Evolutionary conservation across 2,113 vertebrate species (phyloP).

Genomic region (Perca fluviatilis): DNA sequence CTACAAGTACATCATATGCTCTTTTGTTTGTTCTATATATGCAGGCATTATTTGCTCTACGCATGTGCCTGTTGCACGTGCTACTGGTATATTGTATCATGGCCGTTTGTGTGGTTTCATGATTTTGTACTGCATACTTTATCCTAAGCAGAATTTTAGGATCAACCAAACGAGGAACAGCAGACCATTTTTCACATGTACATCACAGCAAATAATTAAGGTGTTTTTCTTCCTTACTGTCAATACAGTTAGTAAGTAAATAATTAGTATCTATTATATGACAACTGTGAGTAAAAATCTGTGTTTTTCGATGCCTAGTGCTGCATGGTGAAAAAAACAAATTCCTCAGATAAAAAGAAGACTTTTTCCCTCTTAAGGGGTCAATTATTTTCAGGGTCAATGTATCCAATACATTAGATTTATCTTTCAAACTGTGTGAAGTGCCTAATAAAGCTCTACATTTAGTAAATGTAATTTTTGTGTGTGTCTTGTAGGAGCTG

Average conservation of each 20-base stretch:
- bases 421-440: background rate
- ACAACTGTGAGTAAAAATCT: background rate
- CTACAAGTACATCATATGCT: background rate
- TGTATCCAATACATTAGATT: background rate
- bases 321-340: too few relatives aligned
- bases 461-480: background rate
- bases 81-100: background rate
- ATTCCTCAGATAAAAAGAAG: background rate
- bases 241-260: background rate
- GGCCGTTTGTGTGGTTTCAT: background rate
- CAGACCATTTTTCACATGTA: background rate
- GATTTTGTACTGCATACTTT: background rate
- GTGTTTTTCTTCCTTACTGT: too few relatives aligned
- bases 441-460: background rate
- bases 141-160: background rate
- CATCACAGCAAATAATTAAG: background rate
- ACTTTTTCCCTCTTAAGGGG: background rate
- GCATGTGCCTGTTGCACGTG: background rate
- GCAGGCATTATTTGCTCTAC: background rate
- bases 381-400: background rate
- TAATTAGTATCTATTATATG: background rate
- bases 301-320: background rate
- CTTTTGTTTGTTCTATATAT: background rate
- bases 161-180: background rate
- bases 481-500: slow-evolving; percentile 88